Conservation (phyloP, 1,140 invertebrate species). For the Drosophila athabasca region DNA sequence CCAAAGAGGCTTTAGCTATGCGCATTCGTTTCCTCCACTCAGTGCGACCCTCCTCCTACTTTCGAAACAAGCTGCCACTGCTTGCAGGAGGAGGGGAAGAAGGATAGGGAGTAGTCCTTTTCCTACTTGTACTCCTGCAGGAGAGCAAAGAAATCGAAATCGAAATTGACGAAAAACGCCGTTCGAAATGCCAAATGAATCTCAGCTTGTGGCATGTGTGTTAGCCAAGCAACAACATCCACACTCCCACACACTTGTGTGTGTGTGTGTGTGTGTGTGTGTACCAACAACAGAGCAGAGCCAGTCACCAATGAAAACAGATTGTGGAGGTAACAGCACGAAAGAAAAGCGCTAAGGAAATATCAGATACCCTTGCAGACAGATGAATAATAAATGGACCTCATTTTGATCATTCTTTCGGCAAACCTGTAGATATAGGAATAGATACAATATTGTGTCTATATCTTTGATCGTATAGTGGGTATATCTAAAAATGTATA, state of each 20-base stretch:
- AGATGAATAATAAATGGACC: too few species aligned
- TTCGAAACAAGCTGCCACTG: slow-evolving; percentile 6
- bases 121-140: slow-evolving; percentile 5
- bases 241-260: background rate
- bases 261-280: background rate
- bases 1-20: slow-evolving; percentile 48
- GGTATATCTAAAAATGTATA: too few species aligned
- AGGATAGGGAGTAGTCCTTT: background rate
- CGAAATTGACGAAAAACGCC: slow-evolving; percentile 53
- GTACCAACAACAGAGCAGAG: background rate
- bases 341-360: too few species aligned
- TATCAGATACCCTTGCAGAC: background rate
- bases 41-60: slow-evolving; percentile 12
- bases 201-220: slow-evolving; percentile 45
- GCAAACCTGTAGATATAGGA: too few species aligned
- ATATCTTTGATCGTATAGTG: too few species aligned
- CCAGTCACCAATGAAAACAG: too few species aligned
- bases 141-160: slow-evolving; percentile 41
- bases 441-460: too few species aligned
- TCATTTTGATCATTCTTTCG: too few species aligned
- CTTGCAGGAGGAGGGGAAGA: background rate
- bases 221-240: slow-evolving; percentile 9
- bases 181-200: slow-evolving; percentile 55
- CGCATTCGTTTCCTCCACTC: slow-evolving; percentile 31
- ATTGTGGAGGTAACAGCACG: background rate